Conservation (phyloP, 2,113 vertebrate genomes). For the Myocastor coypus region DNA sequence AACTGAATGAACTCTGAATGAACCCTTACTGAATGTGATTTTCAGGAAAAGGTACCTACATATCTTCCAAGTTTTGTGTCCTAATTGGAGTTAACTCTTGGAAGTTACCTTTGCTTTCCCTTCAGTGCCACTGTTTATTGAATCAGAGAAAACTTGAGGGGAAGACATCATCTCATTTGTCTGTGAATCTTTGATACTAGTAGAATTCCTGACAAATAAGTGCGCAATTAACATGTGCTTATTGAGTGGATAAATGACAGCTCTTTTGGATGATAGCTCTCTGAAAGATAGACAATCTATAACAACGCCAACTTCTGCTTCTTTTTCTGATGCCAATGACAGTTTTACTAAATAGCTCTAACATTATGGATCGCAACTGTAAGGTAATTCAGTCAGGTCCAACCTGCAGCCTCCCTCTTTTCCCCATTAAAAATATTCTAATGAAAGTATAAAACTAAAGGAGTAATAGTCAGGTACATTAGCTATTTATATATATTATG, state of each 20-base stretch:
- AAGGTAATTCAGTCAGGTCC: not conserved
- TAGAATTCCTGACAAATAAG: not conserved
- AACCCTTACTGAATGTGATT: not conserved
- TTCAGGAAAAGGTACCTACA: not conserved
- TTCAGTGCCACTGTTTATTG: slow-evolving; percentile 10
- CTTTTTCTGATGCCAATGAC: not conserved
- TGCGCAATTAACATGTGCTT: not conserved
- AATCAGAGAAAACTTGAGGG: not conserved
- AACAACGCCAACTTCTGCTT: not conserved
- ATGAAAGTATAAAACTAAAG: not conserved
- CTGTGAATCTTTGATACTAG: not conserved
- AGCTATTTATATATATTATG: not conserved
- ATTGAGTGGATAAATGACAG: not conserved
- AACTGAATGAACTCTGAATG: no score
- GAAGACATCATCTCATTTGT: not conserved
- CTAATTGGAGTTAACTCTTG: not conserved
- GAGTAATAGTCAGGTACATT: not conserved
- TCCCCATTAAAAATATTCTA: not conserved
- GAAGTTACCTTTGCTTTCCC: not conserved
- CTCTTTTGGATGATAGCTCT: not conserved
- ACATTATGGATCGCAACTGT: not conserved
- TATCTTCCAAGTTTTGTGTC: not conserved
- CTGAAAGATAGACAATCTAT: not conserved
- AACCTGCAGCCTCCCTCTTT: not conserved
- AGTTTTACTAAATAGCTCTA: not conserved